These are phyloP conservation scores for Chloroceryle amazona DNA, from an alignment of 2,797 vertebrate species.

Conservation along the genomic window DNA sequence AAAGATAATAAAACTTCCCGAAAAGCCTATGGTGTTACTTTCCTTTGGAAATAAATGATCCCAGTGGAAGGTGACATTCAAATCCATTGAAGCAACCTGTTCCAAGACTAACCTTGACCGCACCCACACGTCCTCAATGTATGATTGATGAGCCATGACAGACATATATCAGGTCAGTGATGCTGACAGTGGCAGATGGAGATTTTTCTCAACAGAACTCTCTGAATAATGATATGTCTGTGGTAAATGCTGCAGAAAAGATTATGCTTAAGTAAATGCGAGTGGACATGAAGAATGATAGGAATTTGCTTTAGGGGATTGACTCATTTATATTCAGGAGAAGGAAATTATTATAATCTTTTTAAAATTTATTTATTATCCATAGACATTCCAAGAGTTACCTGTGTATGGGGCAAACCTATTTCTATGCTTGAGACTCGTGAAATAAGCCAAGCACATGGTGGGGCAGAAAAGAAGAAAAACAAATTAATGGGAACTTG, in stretches of 20 bases:
- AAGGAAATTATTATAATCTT: neutral
- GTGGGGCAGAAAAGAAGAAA: neutral
- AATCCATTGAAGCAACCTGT: neutral
- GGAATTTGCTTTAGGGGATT: constrained; percentile 28
- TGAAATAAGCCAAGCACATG: neutral
- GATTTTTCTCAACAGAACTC: neutral
- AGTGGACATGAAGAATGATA: neutral
- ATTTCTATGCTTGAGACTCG: neutral
- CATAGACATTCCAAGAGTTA: neutral
- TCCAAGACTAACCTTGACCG: neutral
- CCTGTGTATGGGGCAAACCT: neutral
- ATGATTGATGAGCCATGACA: neutral
- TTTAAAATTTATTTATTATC: neutral
- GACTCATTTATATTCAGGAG: neutral
- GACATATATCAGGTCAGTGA: neutral
- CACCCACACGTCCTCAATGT: neutral
- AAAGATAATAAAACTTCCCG: neutral
- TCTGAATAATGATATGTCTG: neutral
- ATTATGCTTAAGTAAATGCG: constrained; percentile 26
- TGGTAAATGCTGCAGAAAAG: neutral
- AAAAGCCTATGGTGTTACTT: neutral
- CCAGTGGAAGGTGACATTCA: neutral
- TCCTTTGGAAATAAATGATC: constrained; percentile 1
- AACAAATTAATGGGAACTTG: neutral
- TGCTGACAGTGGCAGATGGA: neutral